Base-by-base conservation (phyloP, 92 coral and sea anemone species). In the Siderastrea radians region DNA sequence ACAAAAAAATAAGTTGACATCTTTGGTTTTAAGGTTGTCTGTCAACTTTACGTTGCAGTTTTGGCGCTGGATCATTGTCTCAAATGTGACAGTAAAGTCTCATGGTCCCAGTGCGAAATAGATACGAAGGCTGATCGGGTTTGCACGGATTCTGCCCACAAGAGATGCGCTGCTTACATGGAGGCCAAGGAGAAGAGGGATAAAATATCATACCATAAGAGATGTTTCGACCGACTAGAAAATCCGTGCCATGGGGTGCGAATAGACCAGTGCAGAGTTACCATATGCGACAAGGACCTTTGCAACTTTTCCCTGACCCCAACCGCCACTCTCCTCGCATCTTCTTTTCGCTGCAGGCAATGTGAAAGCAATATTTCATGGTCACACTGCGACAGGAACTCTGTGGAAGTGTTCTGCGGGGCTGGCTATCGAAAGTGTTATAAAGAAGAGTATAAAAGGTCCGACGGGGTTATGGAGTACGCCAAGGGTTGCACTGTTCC, bases 261-360 rank as follows among this genome's bases (percentile, higher is more conserved):
- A 7, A 45, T 45, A 44, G 68, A 77, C 2, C 51, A 77, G 7
- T 77, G 68, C 67, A 59, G 47, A 17, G 51, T 47, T 6, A 77
- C 81, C 4, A 13, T 77, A 26, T 77, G 81, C 67, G 81, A 78
- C n/a, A 60, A n/a, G n/a, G 45, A 63, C 3, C 46, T 62, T 71
- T 78, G 82, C 11, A 78, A 78, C 81, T 77, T 77, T 59, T 68
- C 81, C 7, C 51, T 77, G 26, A 44, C 54, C 1, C 81, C 81
- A 59, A 0, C 4, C 1, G 53, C 82, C 45, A 78, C 71, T 1
- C 82, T 78, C 6, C 16, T 78, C 5, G 72, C 82, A 0, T 10
- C 82, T 11, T 50, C 17, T 3, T 78, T 48, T 43, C 59, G 58
- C 19, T 78, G 82, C 17, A 16, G 1, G 7, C 2, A 14, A 16